These are phyloP conservation scores for Chrysochloris asiatica DNA, from an alignment of 2,113 vertebrate species.

Conservation along the genomic window DNA sequence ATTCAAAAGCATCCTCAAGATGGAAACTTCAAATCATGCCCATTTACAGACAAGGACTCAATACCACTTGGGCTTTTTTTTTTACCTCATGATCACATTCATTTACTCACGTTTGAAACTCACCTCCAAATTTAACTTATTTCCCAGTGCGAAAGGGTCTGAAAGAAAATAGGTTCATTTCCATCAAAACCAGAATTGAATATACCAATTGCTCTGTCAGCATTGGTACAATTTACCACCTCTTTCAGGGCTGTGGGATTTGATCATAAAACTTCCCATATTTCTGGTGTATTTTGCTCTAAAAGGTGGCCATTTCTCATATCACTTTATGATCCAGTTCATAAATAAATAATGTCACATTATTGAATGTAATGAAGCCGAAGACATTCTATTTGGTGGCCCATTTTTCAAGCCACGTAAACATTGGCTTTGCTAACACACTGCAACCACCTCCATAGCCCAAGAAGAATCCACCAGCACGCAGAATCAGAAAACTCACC, in stretches of 20 bases:
- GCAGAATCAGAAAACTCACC: not conserved
- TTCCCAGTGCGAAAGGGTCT: slow-evolving; percentile 21
- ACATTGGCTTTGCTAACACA: not conserved
- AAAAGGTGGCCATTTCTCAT: slow-evolving; percentile 19
- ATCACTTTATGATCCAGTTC: not conserved
- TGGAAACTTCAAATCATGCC: slow-evolving; percentile 20
- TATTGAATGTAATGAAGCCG: slow-evolving; percentile 16
- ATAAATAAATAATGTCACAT: slow-evolving; percentile 7
- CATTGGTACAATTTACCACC: not conserved
- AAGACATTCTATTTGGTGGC: not conserved
- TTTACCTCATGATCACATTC: not conserved
- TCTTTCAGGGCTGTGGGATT: slow-evolving; percentile 28
- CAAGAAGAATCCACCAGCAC: not conserved
- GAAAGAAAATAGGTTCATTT: not conserved
- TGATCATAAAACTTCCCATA: slow-evolving; percentile 39
- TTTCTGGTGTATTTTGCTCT: not conserved
- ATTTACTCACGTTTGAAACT: not conserved
- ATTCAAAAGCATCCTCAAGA: slow-evolving; percentile 46
- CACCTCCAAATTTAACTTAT: not conserved
- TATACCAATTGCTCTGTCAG: not conserved
- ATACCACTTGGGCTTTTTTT: slow-evolving; percentile 1
- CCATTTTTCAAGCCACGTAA: not conserved
- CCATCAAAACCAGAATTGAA: not conserved
- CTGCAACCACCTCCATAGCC: not conserved
- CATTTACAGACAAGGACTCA: not conserved